phyloP scores from a whole-genome alignment of 2,113 vertebrate genomes.

The Passerina amoena region DNA sequence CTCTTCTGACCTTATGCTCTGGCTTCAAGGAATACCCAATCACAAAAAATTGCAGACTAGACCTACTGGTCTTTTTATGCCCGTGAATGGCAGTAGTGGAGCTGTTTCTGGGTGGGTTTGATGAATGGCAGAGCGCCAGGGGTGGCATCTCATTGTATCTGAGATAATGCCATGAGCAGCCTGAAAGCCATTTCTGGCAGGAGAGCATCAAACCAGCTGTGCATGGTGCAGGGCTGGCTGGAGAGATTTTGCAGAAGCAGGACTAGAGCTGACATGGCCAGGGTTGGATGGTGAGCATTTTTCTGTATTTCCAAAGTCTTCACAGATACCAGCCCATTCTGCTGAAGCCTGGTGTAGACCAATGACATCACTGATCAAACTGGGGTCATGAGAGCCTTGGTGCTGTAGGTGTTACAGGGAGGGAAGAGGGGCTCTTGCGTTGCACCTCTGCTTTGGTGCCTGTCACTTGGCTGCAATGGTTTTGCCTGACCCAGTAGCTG shows the following conservation, averaged over 20 bases:
- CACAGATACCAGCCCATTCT: background rate
- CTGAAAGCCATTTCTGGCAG: background rate
- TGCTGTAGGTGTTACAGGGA: background rate
- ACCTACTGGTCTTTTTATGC: background rate
- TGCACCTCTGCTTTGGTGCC: background rate
- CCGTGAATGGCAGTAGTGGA: fast-evolving
- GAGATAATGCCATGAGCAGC: background rate
- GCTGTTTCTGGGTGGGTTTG: background rate
- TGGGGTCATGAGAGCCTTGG: background rate
- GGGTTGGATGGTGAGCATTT: background rate
- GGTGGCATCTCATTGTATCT: background rate
- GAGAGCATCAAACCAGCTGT: background rate
- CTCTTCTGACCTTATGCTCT: background rate
- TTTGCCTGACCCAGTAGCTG: background rate
- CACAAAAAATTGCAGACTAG: background rate
- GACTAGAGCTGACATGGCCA: fast-evolving
- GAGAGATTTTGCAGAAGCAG: background rate
- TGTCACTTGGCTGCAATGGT: background rate
- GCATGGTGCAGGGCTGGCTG: background rate
- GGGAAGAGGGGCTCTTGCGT: background rate
- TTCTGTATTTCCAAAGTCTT: background rate
- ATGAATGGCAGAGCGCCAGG: background rate
- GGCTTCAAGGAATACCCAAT: background rate
- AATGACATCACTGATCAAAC: fast-evolving
- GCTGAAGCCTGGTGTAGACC: background rate